Conservation (phyloP, 2,797 vertebrate species). For the Scolopax rusticola region DNA sequence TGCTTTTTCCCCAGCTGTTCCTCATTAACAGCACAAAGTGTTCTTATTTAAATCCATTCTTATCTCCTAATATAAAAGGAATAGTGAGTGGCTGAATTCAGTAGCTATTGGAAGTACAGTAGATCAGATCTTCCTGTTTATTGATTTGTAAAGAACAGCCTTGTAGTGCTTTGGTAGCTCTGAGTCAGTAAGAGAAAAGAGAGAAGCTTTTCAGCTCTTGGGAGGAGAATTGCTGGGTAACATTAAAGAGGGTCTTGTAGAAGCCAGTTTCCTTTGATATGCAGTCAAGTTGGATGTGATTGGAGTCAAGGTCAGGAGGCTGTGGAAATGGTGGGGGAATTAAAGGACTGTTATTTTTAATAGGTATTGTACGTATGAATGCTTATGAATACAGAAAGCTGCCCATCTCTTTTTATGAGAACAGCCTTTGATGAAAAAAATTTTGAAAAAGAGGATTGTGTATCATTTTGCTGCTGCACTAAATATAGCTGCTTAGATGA, state of each 20-base stretch:
- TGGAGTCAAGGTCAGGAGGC: conserved; percentile 58
- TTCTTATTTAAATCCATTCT: conserved; percentile 55
- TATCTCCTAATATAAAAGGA: conserved; percentile 20
- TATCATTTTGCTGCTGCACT: neutral
- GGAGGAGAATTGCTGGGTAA: conserved; percentile 38
- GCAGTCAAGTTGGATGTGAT: conserved; percentile 31
- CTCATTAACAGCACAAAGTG: conserved; percentile 48
- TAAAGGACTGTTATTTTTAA: conserved; percentile 47
- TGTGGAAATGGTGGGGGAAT: conserved; percentile 41
- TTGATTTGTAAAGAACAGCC: conserved; percentile 64
- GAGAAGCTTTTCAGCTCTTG: conserved; percentile 66
- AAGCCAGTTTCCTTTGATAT: conserved; percentile 60
- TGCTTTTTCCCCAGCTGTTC: neutral
- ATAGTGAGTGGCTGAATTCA: neutral
- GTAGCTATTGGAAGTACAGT: conserved; percentile 5
- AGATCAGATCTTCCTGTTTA: conserved; percentile 65
- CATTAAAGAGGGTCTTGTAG: conserved; percentile 58
- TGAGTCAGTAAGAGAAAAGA: conserved; percentile 44
- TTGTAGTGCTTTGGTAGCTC: conserved; percentile 50
- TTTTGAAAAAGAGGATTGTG: neutral
- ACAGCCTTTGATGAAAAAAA: conserved; percentile 11
- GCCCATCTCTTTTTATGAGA: neutral
- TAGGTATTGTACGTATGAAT: conserved; percentile 31
- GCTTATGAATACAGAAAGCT: conserved; percentile 45
- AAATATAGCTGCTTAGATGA: conserved; percentile 14